Evolutionary conservation across 2,113 vertebrate species (phyloP), one percentile per base, ranked within the genome.

Genomic region (Mohoua ochrocephala): DNA sequence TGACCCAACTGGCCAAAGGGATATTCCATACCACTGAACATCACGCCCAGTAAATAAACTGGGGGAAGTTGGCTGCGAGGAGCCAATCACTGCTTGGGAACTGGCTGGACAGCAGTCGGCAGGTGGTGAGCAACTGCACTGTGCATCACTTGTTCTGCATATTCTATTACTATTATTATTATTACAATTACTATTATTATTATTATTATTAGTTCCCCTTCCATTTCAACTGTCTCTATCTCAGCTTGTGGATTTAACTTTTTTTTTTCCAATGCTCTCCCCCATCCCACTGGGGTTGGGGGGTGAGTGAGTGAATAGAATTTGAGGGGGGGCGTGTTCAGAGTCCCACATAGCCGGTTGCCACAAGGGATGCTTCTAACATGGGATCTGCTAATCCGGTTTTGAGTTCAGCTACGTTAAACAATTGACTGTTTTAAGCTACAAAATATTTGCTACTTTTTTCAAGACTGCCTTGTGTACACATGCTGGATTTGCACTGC

Each of bases 311-410:
- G 11, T 45, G 60, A 53, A 41, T 13, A 28, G 13, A n/a, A 37
- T 53, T 49, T 73, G 20, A 9, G 13, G 22, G 22, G 28, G 23
- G 3, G n/a, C 0, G 0, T 60, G 31, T 35, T 26, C 23, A 23
- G n/a, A 84, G 26, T n/a, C 54, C 27, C 52, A 84, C 23, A n/a
- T 1, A 67, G 39, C 21, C 3, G 3, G 30, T 20, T 91, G 54
- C 50, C 37, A 70, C 21, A 74, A 84, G 23, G 69, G 31, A 67
- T 7, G 8, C n/a, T 81, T 71, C 23, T 44, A 63, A 64, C 17
- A n/a, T 13, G 47, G n/a, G 54, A 53, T 74, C 18, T 87, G 26
- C 47, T 73, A 33, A 75, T 50, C 26, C 0, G 0, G 10, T 49
- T 83, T 49, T 90, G 17, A 83, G 47, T 27, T 83, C 47, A 83